A percentile compares a stretch with the other conserved stretches of the same genome.
phyloP scores from a whole-genome alignment of 2,113 vertebrate genomes.

The Shinisaurus crocodilurus region DNA sequence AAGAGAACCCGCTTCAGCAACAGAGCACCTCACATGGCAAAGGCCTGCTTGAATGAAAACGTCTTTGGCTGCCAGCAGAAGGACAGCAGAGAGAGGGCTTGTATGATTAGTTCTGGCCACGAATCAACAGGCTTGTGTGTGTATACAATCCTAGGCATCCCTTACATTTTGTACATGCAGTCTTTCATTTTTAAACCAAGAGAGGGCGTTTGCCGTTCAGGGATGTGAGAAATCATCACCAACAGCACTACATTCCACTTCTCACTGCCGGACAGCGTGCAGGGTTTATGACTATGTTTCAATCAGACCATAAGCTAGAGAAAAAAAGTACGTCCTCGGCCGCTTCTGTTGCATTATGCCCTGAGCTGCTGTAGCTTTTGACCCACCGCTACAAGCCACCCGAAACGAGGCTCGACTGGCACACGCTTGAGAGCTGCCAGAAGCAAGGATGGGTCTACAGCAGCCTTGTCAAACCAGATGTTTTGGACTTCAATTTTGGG shows the following conservation, averaged over 20 bases:
- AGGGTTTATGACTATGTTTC: background rate
- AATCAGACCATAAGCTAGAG: background rate
- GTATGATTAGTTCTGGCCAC: background rate
- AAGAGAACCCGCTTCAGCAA: too few species aligned
- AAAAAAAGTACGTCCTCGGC: background rate
- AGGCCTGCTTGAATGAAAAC: too few species aligned
- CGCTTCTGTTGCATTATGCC: background rate
- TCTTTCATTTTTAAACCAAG: background rate
- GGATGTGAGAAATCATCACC: background rate
- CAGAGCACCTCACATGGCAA: too few species aligned
- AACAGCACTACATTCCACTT: too few species aligned
- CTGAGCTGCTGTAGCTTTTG: background rate
- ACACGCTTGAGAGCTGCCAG: too few species aligned
- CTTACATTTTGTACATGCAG: background rate
- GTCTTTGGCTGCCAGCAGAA: too few species aligned
- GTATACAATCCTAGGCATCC: background rate
- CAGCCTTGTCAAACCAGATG: too few species aligned
- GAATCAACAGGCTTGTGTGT: background rate
- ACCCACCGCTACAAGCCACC: background rate
- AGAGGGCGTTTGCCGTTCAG: background rate
- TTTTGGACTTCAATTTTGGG: too few species aligned
- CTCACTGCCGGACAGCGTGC: too few species aligned
- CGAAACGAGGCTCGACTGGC: background rate
- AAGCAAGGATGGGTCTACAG: too few species aligned
- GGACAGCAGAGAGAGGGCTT: too few species aligned